A percentile compares a stretch with the other conserved stretches of the same genome.
Conservation (phyloP, 2,113 vertebrate species). For the Lanius ludovicianus region DNA sequence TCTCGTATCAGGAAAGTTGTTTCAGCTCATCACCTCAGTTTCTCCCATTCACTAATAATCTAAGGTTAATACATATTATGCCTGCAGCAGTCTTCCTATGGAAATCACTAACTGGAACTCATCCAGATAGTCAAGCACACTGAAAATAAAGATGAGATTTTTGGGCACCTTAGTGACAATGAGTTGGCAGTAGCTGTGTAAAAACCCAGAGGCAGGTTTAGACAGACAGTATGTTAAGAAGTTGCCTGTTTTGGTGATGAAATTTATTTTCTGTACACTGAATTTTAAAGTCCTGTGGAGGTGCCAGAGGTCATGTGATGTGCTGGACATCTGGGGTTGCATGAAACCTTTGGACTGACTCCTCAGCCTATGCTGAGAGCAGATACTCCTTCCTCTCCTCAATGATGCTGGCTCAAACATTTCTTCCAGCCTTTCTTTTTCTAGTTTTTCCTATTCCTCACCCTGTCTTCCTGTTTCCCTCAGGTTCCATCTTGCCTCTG, state of each 20-base stretch:
- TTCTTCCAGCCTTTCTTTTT: background rate
- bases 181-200: background rate
- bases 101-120: background rate
- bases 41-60: background rate
- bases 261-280: background rate
- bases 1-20: background rate
- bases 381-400: background rate
- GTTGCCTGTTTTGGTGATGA: background rate
- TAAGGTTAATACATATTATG: background rate
- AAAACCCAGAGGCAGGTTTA: background rate
- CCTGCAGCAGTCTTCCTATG: background rate
- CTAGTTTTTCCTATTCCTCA: background rate
- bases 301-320: background rate
- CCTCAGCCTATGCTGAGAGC: background rate
- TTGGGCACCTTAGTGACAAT: background rate
- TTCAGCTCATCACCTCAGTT: background rate
- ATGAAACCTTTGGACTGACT: background rate
- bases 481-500: background rate
- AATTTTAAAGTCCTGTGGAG: background rate
- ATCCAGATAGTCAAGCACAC: background rate
- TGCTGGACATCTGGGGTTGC: background rate
- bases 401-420: background rate
- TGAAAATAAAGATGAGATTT: background rate
- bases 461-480: background rate
- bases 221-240: background rate